Base-by-base conservation (phyloP, 2,797 vertebrate species). In the Echeneis naucrates region DNA sequence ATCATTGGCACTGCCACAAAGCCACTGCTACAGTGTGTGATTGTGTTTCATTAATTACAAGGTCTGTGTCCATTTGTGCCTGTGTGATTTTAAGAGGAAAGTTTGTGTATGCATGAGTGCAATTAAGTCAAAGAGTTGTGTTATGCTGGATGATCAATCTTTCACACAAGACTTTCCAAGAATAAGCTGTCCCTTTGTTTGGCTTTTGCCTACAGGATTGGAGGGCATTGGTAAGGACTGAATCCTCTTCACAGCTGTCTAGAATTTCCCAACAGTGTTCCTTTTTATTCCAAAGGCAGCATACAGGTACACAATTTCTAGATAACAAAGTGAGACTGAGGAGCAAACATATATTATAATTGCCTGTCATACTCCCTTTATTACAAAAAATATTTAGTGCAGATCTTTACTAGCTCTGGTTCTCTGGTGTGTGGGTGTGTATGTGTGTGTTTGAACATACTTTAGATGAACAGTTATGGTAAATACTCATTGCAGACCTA, bases 301-400 rank as follows among this genome's bases (percentile, higher is more conserved):
- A 17, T 53, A 26, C 33, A 17, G 38, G n/a, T n/a, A n/a, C n/a
- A n/a, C n/a, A n/a, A n/a, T n/a, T n/a, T n/a, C n/a, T n/a, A n/a
- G n/a, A n/a, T n/a, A n/a, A n/a, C n/a, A 17, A 44, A 44, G 26
- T 53, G 9, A 19, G 38, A 42, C 13, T 24, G 48, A 23, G 16
- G 37, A 61, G 14, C 33, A 40, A 55, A 32, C 38, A 5, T 38
- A 45, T n/a, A n/a, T n/a, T 47, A 19, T 68, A 27, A 48, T 32
- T 42, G 21, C 23, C 19, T 59, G 38, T 51, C 67, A 76, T 33
- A 40, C 37, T n/a, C n/a, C n/a, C n/a, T n/a, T n/a, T n/a, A n/a
- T n/a, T n/a, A n/a, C n/a, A n/a, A n/a, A n/a, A n/a, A n/a, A n/a
- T n/a, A n/a, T n/a, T n/a, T n/a, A n/a, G n/a, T n/a, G n/a, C n/a